Base-by-base conservation (phyloP, 2,888 invertebrate genomes). In the Steinernema hermaphroditum region DNA sequence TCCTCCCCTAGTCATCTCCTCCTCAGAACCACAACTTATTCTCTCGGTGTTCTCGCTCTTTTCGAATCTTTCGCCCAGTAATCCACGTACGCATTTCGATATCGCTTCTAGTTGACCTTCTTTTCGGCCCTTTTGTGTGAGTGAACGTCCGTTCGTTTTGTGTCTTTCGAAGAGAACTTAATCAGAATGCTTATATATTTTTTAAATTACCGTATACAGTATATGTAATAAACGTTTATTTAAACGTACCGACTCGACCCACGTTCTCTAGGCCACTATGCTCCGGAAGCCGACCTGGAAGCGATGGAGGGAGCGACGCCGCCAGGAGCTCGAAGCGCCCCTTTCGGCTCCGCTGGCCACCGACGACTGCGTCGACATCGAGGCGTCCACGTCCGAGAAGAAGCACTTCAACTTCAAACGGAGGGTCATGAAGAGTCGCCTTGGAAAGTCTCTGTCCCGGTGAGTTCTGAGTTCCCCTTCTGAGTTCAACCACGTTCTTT, bases 211-310 rank as follows among this genome's bases (percentile, higher is more conserved):
- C 41, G 69, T 69, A 43, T 43, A 69, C 44, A 34, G 49, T 69
- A 24, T 46, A 27, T 46, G 69, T 49, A 69, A 69, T 46, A 69
- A 46, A 49, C 44, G 49, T 69, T 49, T 46, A 19, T 57, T 37
- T 27, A 2, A 57, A 43, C 34, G 24, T 14, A n/a, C 32, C 12
- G 37, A 19, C 22, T 22, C 19, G 29, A 22, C 14, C 41, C 32
- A 14, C 41, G n/a, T 69, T 19, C 37, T 79, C 46, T 68, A 79
- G 79, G 79, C 79, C 1, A 75, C 74, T 37, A 79, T 79, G 79
- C 74, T 79, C 49, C 70, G 73, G 24, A 79, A 79, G 32, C 79
- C 79, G 24, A 69, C 73, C 29, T 69, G 75, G 34, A 69, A 76
- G 32, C 74, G 75, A 32, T 54, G 69, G 19, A 69, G 72, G n/a